Conservation (phyloP, 2,113 vertebrate genomes). For the Cryptomyrus ogoouensis region DNA sequence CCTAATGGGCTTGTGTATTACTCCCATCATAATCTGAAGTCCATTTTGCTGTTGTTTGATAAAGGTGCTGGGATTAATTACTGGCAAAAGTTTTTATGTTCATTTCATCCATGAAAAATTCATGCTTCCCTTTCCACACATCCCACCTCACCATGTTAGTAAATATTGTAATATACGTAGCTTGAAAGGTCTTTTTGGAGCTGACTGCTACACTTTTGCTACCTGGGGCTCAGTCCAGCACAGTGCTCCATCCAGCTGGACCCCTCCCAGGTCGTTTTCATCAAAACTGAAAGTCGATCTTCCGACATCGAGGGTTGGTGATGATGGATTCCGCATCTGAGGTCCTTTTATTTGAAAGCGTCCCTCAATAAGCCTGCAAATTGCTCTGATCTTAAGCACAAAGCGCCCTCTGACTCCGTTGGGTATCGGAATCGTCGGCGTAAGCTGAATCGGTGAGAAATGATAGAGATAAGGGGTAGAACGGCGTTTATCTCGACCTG, state of each 20-base stretch:
- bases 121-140: background rate
- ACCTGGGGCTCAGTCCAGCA: background rate
- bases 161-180: background rate
- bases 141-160: background rate
- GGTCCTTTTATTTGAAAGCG: constrained; percentile 72
- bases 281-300: constrained; percentile 50
- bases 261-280: constrained; percentile 23
- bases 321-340: constrained; percentile 75
- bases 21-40: background rate
- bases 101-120: background rate
- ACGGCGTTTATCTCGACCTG: constrained; percentile 51
- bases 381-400: constrained; percentile 87
- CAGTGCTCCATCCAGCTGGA: background rate
- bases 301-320: constrained; percentile 47
- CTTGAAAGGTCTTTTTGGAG: background rate
- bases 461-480: constrained; percentile 68
- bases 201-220: background rate
- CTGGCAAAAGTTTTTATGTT: background rate
- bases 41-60: background rate
- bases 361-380: constrained; percentile 78
- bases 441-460: constrained; percentile 75
- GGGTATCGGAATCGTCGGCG: constrained; percentile 59
- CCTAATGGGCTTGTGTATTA: no score
- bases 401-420: constrained; percentile 69
- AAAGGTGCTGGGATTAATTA: background rate